Base-by-base conservation (phyloP, 2,113 vertebrate species). In the Mobula birostris region DNA sequence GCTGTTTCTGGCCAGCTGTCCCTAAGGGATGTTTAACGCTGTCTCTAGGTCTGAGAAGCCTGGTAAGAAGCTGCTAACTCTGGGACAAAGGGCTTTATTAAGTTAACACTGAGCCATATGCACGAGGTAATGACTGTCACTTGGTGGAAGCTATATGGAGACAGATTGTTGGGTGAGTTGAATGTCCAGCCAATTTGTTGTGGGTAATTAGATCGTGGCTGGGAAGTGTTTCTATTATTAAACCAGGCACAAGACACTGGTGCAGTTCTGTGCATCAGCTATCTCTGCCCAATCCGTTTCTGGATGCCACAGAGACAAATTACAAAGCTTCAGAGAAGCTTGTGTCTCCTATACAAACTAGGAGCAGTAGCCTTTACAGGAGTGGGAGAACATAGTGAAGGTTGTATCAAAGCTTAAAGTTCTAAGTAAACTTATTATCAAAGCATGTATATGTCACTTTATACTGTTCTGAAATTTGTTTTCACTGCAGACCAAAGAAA, bases 41-140 rank as follows among this genome's bases (percentile, higher is more conserved):
- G n/a, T 61, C 61, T 68, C 29, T 11, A 32, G 61, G 85, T n/a
- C 85, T 66, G 58, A n/a, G 61, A 66, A 68, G n/a, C 85, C 85
- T 6, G 61, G 66, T 90, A 66, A 68, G 85, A 90, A 66, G 85
- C 58, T 32, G 61, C 85, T 90, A 90, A 90, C n/a, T 32, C 85
- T n/a, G 15, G 61, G 85, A 90, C n/a, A 68, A 90, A 66, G 85
- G 63, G 85, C 85, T 90, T 90, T 90, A 90, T 90, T 90, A 90
- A 19, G 85, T 63, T 90, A 90, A 66, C 85, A 68, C 15, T 8
- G 5, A 66, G 29, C 61, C 61, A 1, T 68, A 66, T 32, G 61
- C 15, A 63, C 29, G 0, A 66, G 19, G 61, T 36, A 90, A 90
- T 90, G 85, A 90, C 29, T 63, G 12, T n/a, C 85, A 90, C 29